Evolutionary conservation across 2,888 invertebrate species (phyloP).

Genomic region (Phragmatobia fuliginosa): DNA sequence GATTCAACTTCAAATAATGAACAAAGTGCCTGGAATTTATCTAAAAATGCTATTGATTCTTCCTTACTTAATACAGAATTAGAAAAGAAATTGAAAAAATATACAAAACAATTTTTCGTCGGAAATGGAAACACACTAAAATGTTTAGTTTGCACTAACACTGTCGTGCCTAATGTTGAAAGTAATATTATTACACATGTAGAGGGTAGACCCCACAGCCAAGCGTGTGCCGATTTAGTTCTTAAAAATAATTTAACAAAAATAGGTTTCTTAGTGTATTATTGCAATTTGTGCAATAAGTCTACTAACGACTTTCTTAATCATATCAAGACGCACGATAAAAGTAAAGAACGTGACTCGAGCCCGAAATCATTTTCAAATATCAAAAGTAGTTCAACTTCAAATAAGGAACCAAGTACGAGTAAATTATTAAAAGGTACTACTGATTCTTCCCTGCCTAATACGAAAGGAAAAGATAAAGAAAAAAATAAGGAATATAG

Average conservation of each 20-base stretch:
- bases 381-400: too few species aligned
- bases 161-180: background rate
- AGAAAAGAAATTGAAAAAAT: background rate
- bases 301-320: background rate
- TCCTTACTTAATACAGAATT: background rate
- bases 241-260: background rate
- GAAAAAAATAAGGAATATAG: background rate
- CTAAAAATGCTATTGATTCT: background rate
- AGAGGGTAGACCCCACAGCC: background rate
- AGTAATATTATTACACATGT: background rate
- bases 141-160: background rate
- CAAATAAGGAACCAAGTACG: too few species aligned
- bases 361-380: too few species aligned
- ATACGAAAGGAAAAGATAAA: background rate
- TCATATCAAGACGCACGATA: too few species aligned
- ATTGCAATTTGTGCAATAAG: slow-evolving; percentile 9
- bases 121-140: background rate
- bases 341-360: too few species aligned
- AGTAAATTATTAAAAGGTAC: too few species aligned
- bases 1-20: background rate
- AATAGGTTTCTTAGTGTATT: background rate
- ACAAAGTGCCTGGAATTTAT: background rate
- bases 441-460: background rate
- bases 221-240: background rate
- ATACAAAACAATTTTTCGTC: background rate